Conservation (phyloP, 2,113 vertebrate genomes). For the Aldabrachelys gigantea region DNA sequence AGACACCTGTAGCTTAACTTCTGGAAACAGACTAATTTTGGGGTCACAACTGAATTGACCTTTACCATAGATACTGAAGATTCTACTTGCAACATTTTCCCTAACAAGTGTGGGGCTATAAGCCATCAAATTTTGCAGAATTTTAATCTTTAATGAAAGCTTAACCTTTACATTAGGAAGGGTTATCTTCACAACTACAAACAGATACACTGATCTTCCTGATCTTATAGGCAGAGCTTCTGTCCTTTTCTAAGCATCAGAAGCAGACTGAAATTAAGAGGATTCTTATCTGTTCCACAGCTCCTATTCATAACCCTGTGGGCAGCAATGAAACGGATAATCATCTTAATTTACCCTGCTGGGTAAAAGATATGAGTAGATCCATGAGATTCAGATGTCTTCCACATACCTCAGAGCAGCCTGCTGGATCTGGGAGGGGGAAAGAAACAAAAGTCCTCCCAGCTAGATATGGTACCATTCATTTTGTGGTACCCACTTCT, state of each 20-base stretch:
- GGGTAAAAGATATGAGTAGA: not conserved
- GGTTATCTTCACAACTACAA: not conserved
- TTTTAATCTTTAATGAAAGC: not conserved
- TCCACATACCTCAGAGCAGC: not conserved
- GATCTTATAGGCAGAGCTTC: not conserved
- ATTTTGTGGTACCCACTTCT: too few relatives aligned
- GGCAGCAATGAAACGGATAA: not conserved
- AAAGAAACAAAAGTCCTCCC: not conserved
- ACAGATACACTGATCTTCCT: not conserved
- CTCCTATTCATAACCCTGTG: not conserved
- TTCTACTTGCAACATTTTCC: not conserved
- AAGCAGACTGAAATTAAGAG: not conserved
- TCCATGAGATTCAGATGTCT: not conserved
- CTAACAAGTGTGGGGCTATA: not conserved
- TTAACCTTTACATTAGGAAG: not conserved
- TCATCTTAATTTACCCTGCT: not conserved
- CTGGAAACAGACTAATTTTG: not conserved
- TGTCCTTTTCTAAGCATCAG: not conserved
- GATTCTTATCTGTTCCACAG: not conserved
- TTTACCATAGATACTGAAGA: not conserved
- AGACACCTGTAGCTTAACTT: not conserved
- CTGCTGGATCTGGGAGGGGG: not conserved
- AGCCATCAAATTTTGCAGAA: not conserved
- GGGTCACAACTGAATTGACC: not conserved
- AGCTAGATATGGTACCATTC: not conserved